These are phyloP conservation scores for Leptinotarsa rubiginosa DNA, from an alignment of 2,888 invertebrate genomes.

Conservation along the genomic window DNA sequence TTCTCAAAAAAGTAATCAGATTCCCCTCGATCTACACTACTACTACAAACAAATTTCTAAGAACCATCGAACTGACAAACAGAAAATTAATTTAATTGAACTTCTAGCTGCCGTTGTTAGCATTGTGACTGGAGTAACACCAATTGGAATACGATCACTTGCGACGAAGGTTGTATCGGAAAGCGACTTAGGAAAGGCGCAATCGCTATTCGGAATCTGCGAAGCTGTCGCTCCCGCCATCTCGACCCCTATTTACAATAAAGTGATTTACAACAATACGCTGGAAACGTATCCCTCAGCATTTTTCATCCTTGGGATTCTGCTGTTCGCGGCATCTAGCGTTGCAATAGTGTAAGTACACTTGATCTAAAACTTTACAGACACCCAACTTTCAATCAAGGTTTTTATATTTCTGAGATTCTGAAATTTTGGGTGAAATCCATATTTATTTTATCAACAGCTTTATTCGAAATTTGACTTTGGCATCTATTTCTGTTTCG, in stretches of 20 bases:
- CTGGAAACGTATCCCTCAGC: slow-evolving; percentile 69
- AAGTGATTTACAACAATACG: slow-evolving; percentile 68
- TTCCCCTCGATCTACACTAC: too few species aligned
- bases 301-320: slow-evolving; percentile 69
- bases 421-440: not conserved
- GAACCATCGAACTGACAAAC: too few species aligned
- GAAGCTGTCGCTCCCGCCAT: slow-evolving; percentile 71
- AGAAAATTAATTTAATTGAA: not conserved
- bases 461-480: too few species aligned
- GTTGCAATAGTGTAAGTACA: slow-evolving; percentile 54
- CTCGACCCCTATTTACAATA: slow-evolving; percentile 70
- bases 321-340: slow-evolving; percentile 49
- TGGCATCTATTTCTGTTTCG: too few species aligned
- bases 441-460: too few species aligned
- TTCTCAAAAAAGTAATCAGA: too few species aligned
- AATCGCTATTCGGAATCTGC: slow-evolving; percentile 72
- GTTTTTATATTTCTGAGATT: not conserved
- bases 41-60: too few species aligned
- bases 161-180: slow-evolving; percentile 63
- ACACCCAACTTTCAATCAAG: too few species aligned
- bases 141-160: slow-evolving; percentile 62
- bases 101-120: slow-evolving; percentile 57
- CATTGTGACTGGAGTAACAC: slow-evolving; percentile 60
- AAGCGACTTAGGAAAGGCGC: slow-evolving; percentile 64
- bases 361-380: not conserved